A percentile compares a stretch with the other conserved stretches of the same genome.
Conservation (phyloP, 2,797 vertebrate genomes). For the Ctenochaetus hawaiiensis region DNA sequence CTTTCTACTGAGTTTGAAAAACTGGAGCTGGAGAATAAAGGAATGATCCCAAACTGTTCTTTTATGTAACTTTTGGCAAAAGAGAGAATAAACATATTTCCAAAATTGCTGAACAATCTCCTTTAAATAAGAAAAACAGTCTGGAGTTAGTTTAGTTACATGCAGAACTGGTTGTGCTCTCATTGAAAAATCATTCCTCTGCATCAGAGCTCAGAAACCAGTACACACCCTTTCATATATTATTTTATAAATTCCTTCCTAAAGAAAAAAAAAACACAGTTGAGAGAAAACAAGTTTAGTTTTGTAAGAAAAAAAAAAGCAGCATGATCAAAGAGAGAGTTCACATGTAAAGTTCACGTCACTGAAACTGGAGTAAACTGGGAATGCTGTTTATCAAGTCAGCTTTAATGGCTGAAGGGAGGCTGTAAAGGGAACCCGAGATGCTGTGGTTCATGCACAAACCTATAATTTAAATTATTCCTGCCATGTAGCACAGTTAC, state of each 20-base stretch:
- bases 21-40: no score
- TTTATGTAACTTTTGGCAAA: neutral
- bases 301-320: neutral
- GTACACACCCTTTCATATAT: neutral
- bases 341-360: neutral
- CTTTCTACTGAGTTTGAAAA: no score
- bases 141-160: neutral
- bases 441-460: constrained; percentile 23
- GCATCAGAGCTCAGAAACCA: no score
- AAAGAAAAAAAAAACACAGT: no score
- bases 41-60: no score
- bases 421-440: constrained; percentile 15
- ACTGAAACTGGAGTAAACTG: constrained; percentile 1
- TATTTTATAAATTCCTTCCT: no score
- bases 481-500: constrained; percentile 5
- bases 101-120: neutral
- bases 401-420: constrained; percentile 15
- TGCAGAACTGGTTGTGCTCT: neutral
- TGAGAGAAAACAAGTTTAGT: neutral
- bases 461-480: constrained; percentile 40
- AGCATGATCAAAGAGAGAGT: neutral
- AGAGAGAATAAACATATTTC: neutral
- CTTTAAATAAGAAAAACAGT: neutral
- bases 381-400: constrained; percentile 10
- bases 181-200: neutral